Evolutionary conservation across 2,797 vertebrate genomes (phyloP).

Genomic region (Mormyrus proboscirostris): DNA sequence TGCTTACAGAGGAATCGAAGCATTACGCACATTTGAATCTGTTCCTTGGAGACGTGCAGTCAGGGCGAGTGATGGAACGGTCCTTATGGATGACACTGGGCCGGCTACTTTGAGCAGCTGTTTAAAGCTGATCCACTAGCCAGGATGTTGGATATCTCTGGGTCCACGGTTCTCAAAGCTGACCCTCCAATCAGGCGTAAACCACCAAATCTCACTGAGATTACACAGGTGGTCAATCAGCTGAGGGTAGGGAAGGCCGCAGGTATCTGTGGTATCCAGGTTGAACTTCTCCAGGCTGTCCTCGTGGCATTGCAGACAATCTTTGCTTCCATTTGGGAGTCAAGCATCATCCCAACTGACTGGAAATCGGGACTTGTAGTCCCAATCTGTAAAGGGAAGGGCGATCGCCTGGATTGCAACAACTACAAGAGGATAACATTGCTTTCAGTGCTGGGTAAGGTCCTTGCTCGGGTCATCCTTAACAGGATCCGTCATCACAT

Average conservation of each 20-base stretch:
- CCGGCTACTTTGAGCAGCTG: not conserved
- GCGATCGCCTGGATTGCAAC: not conserved
- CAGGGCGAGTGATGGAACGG: not conserved
- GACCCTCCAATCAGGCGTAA: not conserved
- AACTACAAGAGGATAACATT: no score
- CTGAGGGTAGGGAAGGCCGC: not conserved
- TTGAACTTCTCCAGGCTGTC: not conserved
- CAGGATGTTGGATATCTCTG: not conserved
- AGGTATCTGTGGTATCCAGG: not conserved
- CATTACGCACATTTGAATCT: not conserved
- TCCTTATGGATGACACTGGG: not conserved
- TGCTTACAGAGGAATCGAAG: not conserved
- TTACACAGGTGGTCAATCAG: not conserved
- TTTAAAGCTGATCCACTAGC: not conserved
- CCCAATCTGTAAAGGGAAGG: not conserved
- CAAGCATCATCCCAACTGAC: not conserved
- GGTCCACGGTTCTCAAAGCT: not conserved
- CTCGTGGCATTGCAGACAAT: not conserved
- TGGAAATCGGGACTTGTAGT: not conserved
- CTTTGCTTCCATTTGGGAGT: not conserved
- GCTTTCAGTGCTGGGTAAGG: no score
- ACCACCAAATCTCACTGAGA: not conserved
- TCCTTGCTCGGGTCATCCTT: no score
- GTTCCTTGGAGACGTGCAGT: not conserved
- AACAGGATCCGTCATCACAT: no score